Percentiles rank a stretch among this genome's conserved stretches.
phyloP scores from a whole-genome alignment of 1,140 invertebrate species.

The Philotrypesis tridentata region DNA sequence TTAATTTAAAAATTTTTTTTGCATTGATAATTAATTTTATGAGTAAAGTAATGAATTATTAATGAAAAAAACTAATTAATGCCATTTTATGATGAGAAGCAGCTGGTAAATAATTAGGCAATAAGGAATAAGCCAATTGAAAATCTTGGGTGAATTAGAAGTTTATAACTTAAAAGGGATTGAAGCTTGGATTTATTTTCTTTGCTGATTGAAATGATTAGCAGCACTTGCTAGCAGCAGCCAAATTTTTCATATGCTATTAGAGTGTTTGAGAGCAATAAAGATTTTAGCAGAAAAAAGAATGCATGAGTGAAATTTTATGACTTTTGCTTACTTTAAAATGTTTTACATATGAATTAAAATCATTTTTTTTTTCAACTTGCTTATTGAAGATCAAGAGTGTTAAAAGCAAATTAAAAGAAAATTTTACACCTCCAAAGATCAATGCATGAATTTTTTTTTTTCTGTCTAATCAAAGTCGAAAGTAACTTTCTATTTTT shows the following conservation, averaged over 20 bases:
- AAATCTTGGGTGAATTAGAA: conserved; percentile 21
- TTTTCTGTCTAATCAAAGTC: conserved; percentile 19
- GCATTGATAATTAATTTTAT: too few species aligned
- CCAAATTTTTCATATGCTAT: conserved; percentile 14
- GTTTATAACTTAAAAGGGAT: neutral
- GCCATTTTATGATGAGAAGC: conserved; percentile 37
- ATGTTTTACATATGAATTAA: conserved; percentile 5
- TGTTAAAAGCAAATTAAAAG: neutral
- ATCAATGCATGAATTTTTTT: conserved; percentile 16
- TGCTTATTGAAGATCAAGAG: neutral
- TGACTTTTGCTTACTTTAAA: conserved; percentile 9
- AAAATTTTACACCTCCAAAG: neutral
- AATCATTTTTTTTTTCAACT: neutral
- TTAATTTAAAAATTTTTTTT: neutral
- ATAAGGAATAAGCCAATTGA: conserved; percentile 16
- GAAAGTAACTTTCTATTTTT: conserved; percentile 48
- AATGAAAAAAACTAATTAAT: conserved; percentile 32
- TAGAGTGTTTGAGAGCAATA: conserved; percentile 7
- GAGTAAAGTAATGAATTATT: neutral
- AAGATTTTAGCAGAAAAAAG: conserved; percentile 12
- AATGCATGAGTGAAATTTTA: conserved; percentile 11
- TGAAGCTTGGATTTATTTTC: conserved; percentile 18
- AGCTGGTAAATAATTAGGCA: conserved; percentile 35
- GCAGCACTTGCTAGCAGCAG: conserved; percentile 22
- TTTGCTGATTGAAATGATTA: conserved; percentile 24